Base-by-base conservation (phyloP, 2,113 vertebrate species). In the Anseranas semipalmata region DNA sequence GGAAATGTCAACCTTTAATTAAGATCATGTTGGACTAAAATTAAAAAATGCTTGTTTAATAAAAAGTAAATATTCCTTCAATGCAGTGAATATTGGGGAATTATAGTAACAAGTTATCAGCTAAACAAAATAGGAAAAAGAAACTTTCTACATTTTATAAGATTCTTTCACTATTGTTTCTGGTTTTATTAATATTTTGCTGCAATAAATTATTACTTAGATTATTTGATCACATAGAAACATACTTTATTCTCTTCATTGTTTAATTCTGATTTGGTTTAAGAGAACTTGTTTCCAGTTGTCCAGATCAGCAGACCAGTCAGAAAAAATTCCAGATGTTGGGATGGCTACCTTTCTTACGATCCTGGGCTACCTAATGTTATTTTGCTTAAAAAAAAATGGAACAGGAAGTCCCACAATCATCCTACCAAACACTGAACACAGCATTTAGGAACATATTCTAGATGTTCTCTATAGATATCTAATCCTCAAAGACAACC, bases 1-100 rank as follows among this genome's bases (percentile, higher is more conserved):
- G 91, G 73, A 97, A 96, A 96, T 91, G 93, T 94, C 93, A 95
- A 1, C 8, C 66, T 96, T 96, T 76, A 95, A 97, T 87, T 95
- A 95, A 89, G 66, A 85, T 94, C 62, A 72, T 21, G 15, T 65
- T 79, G 22, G 60, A 78, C 65, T 89, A 41, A 82, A 87, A 92
- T 82, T 91, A 39, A 41, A 82, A 89, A 92, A 92, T 10, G 56
- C 5, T 27, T 91, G 24, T 75, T 95, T 89, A 95, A 92, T 85
- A 5, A 78, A 82, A 97, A 91, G 58, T 60, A 92, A 85, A 67
- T 81, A 90, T 46, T 84, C 43, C 20, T 46, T 89, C 35, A 35
- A 5, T 82, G 15, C 5, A 63, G 24, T 59, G 17, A 80, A 50
- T 53, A 56, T 17, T 60, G 48, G 82, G 43, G 37, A 85, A 3